Evolutionary conservation across 2,113 vertebrate species (phyloP).

Genomic region (Blennius ocellaris): DNA sequence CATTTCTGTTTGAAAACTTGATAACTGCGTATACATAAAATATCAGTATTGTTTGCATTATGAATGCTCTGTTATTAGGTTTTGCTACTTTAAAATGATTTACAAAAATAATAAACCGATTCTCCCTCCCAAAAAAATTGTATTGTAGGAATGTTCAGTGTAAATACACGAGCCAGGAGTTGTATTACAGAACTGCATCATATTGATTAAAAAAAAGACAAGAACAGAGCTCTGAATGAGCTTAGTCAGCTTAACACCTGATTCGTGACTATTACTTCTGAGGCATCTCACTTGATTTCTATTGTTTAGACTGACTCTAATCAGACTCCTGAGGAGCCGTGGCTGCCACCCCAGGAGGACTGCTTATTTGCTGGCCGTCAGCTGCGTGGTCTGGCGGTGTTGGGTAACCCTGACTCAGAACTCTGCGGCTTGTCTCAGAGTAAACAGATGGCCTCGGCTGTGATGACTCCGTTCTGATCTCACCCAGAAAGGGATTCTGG

Average conservation of each 20-base stretch:
- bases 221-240: neutral
- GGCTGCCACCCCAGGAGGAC: constrained; percentile 33
- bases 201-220: neutral
- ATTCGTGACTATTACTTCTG: constrained; percentile 11
- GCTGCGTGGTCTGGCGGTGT: constrained; percentile 54
- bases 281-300: neutral
- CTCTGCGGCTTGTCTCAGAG: constrained; percentile 64
- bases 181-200: neutral
- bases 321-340: constrained; percentile 13
- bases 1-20: too few species aligned
- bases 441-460: constrained; percentile 76
- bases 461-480: constrained; percentile 72
- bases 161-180: neutral
- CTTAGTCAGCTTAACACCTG: neutral
- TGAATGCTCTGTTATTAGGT: too few species aligned
- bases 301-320: constrained; percentile 45
- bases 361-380: constrained; percentile 55
- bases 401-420: constrained; percentile 71
- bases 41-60: too few species aligned
- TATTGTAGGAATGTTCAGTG: neutral
- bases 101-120: neutral
- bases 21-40: too few species aligned
- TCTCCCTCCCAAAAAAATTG: neutral
- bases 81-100: too few species aligned
- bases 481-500: constrained; percentile 60